Evolutionary conservation across 2,888 invertebrate genomes (phyloP), one percentile per base, ranked within the genome.

Genomic region (Schizotus pectinicornis): DNA sequence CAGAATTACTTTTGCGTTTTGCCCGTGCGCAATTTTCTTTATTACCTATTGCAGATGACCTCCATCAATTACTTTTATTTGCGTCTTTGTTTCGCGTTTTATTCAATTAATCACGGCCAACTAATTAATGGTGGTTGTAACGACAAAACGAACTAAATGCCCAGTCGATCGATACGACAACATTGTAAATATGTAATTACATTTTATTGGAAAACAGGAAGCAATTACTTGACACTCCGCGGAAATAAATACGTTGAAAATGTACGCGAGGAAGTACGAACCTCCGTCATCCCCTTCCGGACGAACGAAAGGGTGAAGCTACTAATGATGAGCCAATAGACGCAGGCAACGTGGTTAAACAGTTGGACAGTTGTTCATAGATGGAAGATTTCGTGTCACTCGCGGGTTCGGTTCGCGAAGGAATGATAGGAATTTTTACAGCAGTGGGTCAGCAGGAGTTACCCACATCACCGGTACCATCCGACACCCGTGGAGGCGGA

Each of bases 1-100:
- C 46, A 45, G 36, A 31, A 48, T 36, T 31, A 59, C 51, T 56
- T 61, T 61, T 57, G 37, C 37, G 51, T 42, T 50, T 47, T 57
- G 52, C 5, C 5, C 22, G 22, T 22, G 55, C 62, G 53, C 59
- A 56, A 57, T 59, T 64, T 60, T 62, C 59, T 46, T 56, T 59
- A 54, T 59, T 61, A n/a, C n/a, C n/a, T n/a, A 59, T 59, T 61
- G 63, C 42, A 36, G 7, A 22, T n/a, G n/a, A 42, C 11, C 32
- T 42, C 8, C 22, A 22, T 22, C 22, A 22, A 22, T 22, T 22
- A 22, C 5, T 22, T 22, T 22, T 22, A 5, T 22, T 22, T 22
- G 22, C 5, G 22, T 22, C 22, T 22, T 22, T 22, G 22, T 22
- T 22, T 22, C 22, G 5, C 22, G 5, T 8, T 22, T 9, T 42